These are phyloP conservation scores for Melitaea athalia DNA, from an alignment of 2,888 invertebrate genomes.

Conservation along the genomic window DNA sequence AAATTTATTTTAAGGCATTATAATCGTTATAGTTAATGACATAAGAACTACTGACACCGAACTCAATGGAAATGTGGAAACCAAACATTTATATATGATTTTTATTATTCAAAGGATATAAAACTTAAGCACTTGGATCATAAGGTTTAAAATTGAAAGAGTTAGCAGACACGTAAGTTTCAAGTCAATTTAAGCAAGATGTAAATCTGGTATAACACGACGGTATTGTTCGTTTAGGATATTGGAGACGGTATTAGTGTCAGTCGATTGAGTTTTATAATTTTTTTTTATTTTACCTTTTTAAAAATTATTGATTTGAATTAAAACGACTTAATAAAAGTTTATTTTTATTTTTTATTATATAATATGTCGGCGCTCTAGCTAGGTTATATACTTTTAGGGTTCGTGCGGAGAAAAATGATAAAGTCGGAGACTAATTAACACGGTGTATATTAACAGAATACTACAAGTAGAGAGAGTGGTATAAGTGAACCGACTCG, in stretches of 20 bases:
- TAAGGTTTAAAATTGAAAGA: not conserved
- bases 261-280: constrained; percentile 22
- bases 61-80: not conserved
- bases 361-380: too few relatives aligned
- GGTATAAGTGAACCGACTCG: too few relatives aligned
- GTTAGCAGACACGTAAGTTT: constrained; percentile 50
- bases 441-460: too few relatives aligned
- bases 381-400: too few relatives aligned
- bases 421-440: too few relatives aligned
- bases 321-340: not conserved
- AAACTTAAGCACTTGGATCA: not conserved
- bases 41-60: not conserved
- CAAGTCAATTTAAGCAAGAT: constrained; percentile 59
- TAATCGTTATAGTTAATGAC: not conserved
- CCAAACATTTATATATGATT: not conserved
- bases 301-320: not conserved
- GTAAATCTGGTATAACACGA: constrained; percentile 52
- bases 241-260: constrained; percentile 30
- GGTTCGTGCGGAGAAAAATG: too few relatives aligned
- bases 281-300: not conserved
- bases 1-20: not conserved
- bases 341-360: not conserved
- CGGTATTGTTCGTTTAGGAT: constrained; percentile 45
- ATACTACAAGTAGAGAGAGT: too few relatives aligned
- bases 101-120: not conserved